A percentile compares a stretch with the other conserved stretches of the same genome.
Evolutionary conservation across 1,140 invertebrate species (phyloP).

Genomic region (Apis dorsata): DNA sequence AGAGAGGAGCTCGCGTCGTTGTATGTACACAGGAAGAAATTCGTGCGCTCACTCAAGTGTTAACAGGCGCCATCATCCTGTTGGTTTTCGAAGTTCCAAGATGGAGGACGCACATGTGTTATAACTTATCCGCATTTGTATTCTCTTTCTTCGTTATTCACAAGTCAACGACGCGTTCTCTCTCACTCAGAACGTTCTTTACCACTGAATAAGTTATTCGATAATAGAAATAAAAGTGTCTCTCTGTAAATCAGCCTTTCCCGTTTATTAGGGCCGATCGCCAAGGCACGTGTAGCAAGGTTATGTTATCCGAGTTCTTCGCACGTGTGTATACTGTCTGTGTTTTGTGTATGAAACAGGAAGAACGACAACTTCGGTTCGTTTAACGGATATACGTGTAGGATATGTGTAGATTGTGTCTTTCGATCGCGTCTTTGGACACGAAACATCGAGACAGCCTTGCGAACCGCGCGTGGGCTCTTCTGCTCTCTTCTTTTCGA

Average conservation of each 20-base stretch:
- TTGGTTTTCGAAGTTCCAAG: no score
- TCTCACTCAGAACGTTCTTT: not conserved
- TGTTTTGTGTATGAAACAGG: constrained; percentile 19
- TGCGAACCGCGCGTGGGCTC: constrained; percentile 1
- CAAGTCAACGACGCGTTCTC: constrained; percentile 1
- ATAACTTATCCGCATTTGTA: no score
- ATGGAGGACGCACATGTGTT: not conserved
- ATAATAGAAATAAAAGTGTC: constrained; percentile 30
- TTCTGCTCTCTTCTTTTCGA: not conserved
- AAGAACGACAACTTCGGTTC: constrained; percentile 31
- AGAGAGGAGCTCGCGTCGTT: not conserved
- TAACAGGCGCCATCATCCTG: no score
- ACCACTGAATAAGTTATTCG: constrained; percentile 27
- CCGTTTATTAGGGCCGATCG: constrained; percentile 39
- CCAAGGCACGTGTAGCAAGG: constrained; percentile 52
- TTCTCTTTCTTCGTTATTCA: not conserved
- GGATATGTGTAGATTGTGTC: constrained; percentile 54
- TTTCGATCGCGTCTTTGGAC: constrained; percentile 20
- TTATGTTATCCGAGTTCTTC: constrained; percentile 35
- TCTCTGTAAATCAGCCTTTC: constrained; percentile 51
- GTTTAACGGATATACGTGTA: constrained; percentile 40
- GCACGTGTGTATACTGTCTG: not conserved
- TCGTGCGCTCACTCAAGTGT: not conserved
- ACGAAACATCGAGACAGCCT: not conserved
- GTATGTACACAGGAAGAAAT: not conserved